These are phyloP conservation scores for Vanacampus margaritifer DNA, from an alignment of 2,113 vertebrate species.

Conservation along the genomic window DNA sequence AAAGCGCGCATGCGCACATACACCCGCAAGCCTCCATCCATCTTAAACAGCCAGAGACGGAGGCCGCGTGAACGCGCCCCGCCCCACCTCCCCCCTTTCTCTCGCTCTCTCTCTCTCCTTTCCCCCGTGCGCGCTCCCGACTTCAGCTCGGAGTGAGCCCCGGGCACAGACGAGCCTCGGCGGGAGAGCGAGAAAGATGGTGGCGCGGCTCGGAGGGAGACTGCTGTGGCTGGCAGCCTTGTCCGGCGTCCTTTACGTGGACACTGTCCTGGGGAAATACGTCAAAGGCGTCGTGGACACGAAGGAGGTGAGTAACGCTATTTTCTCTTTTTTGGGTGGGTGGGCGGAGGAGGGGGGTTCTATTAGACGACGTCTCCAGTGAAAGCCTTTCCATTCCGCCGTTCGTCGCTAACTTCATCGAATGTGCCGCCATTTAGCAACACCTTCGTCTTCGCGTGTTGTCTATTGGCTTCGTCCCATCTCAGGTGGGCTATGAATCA, in stretches of 20 bases:
- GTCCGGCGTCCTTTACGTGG: slow-evolving; percentile 65
- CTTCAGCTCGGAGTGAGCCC: slow-evolving; percentile 31
- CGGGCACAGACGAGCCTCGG: slow-evolving; percentile 46
- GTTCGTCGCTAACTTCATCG: slow-evolving; percentile 31
- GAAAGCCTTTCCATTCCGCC: neutral
- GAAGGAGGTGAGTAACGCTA: slow-evolving; percentile 68
- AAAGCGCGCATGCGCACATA: neutral
- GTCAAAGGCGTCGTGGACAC: slow-evolving; percentile 76
- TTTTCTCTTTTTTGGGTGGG: neutral
- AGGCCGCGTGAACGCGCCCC: slow-evolving; percentile 48
- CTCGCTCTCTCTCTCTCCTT: slow-evolving; percentile 17
- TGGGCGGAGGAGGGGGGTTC: too few species aligned
- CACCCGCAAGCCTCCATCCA: neutral
- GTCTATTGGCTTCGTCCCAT: neutral
- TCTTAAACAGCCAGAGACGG: slow-evolving; percentile 20
- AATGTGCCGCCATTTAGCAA: neutral
- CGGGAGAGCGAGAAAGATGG: slow-evolving; percentile 69
- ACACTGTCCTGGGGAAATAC: slow-evolving; percentile 71
- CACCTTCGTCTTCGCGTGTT: neutral
- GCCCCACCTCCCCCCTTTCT: slow-evolving; percentile 16
- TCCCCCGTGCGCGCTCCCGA: slow-evolving; percentile 45
- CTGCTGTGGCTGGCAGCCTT: slow-evolving; percentile 66
- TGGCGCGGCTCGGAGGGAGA: slow-evolving; percentile 66
- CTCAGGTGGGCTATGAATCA: neutral
- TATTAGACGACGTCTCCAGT: neutral